Base-by-base conservation (phyloP, 2,113 vertebrate species). In the Upupa epops region DNA sequence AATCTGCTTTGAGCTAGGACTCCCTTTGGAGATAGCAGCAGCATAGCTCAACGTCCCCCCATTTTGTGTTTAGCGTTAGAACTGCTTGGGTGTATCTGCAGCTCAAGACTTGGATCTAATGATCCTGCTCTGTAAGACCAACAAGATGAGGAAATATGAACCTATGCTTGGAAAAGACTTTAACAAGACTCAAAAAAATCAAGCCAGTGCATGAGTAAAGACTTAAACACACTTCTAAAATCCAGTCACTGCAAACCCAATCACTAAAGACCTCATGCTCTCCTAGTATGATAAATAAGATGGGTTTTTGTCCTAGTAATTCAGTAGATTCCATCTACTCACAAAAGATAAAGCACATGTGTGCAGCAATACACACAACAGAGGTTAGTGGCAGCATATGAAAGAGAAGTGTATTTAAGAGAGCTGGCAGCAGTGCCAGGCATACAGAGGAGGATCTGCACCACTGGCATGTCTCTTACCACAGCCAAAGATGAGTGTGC, bases 401-500 rank as follows among this genome's bases (percentile, higher is more conserved):
- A 42, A 8, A 28, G n/a, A 25, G 68, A 75, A 71, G 4, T 21
- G 6, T 24, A 55, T 58, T 86, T 59, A 11, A n/a, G 37, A 54
- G 31, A 61, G 37, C 17, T 3, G 8, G 9, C 17, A 66, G 64
- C 40, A 73, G 25, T 17, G 22, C 29, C 24, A 76, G 66, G 79
- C 51, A 58, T n/a, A 31, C 15, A 61, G 60, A 85, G 10, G 3
- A 79, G 17, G 17, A 63, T 19, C 19, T 1, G 1, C 42, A 36
- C 5, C 17, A 5, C 11, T 31, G 17, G 13, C 52, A 15, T 42
- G 45, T 3, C 29, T 75, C 14, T 84, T 24, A 25, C 4, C 17
- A 22, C 26, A 45, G 55, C 36, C 64, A 51, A 55, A 56, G 6
- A 9, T 1, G 1, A 49, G 11, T 0, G 0, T 49, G 17, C 55